Conservation (phyloP, 2,888 invertebrate genomes). For the Agrypnus murinus region DNA sequence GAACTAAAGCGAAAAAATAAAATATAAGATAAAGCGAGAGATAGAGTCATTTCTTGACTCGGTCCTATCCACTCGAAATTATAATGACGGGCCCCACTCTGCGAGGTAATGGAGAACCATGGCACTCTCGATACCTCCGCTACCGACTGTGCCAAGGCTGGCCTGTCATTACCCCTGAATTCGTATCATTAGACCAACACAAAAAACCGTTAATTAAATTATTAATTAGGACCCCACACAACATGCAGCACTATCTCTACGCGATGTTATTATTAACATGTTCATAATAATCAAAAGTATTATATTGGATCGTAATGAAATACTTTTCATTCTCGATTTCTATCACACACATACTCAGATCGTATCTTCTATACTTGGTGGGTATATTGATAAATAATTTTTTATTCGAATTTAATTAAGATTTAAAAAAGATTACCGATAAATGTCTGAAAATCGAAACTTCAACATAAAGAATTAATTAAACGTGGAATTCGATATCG, state of each 20-base stretch:
- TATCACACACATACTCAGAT: neutral
- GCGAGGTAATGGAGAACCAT: slow-evolving; percentile 61
- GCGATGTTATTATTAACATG: slow-evolving; percentile 40
- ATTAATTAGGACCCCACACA: slow-evolving; percentile 52
- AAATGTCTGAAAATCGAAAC: too few species aligned
- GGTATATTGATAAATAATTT: too few species aligned
- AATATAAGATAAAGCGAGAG: slow-evolving; percentile 55
- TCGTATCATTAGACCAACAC: slow-evolving; percentile 44
- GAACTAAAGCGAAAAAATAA: slow-evolving; percentile 47
- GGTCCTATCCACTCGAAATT: slow-evolving; percentile 60
- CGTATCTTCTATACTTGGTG: too few species aligned
- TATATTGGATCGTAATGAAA: too few species aligned
- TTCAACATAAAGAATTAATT: too few species aligned
- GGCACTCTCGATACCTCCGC: slow-evolving; percentile 50
- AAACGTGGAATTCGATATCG: too few species aligned
- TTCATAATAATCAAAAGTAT: slow-evolving; percentile 30
- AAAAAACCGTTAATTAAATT: slow-evolving; percentile 55
- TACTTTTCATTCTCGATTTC: slow-evolving; percentile 6
- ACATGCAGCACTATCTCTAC: slow-evolving; percentile 16
- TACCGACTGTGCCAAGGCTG: slow-evolving; percentile 53
- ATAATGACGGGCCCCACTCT: slow-evolving; percentile 61
- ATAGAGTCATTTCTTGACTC: slow-evolving; percentile 60
- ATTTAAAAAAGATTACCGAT: too few species aligned
- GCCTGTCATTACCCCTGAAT: slow-evolving; percentile 49
- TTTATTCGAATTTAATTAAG: too few species aligned